Conservation (phyloP, 2,888 invertebrate species). For the Bembecia ichneumoniformis region DNA sequence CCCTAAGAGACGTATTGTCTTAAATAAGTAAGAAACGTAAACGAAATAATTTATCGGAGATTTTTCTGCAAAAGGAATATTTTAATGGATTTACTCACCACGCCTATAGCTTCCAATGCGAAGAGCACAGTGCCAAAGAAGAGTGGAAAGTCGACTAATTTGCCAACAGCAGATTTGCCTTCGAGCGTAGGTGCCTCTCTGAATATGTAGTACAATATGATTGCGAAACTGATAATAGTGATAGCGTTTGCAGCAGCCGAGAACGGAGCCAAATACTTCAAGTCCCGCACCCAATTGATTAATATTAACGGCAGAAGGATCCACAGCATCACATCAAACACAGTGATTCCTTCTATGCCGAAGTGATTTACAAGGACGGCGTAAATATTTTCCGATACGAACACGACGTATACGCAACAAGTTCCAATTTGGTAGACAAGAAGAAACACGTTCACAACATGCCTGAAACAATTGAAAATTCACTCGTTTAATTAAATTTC, state of each 20-base stretch:
- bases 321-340: slow-evolving; percentile 79
- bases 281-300: slow-evolving; percentile 86
- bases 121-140: slow-evolving; percentile 97
- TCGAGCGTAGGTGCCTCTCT: slow-evolving; percentile 77
- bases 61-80: no score
- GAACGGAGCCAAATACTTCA: slow-evolving; percentile 90
- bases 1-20: no score
- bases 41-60: no score
- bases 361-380: slow-evolving; percentile 73
- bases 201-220: slow-evolving; percentile 89
- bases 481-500: no score
- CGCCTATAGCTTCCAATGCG: slow-evolving; percentile 95
- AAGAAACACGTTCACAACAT: slow-evolving; percentile 80
- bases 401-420: slow-evolving; percentile 96
- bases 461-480: slow-evolving; percentile 57
- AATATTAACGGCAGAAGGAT: slow-evolving; percentile 81
- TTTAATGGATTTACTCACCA: slow-evolving; percentile 70
- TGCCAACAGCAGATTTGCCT: slow-evolving; percentile 75
- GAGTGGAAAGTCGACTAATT: slow-evolving; percentile 82
- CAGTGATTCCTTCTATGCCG: slow-evolving; percentile 54
- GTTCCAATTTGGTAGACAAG: slow-evolving; percentile 94
- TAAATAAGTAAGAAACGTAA: no score
- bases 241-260: slow-evolving; percentile 90
- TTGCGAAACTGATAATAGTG: slow-evolving; percentile 85
- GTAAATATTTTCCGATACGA: slow-evolving; percentile 90